Percentiles rank a stretch among this genome's conserved stretches.
Conservation (phyloP, 2,888 invertebrate species). For the Pandemis heparana region DNA sequence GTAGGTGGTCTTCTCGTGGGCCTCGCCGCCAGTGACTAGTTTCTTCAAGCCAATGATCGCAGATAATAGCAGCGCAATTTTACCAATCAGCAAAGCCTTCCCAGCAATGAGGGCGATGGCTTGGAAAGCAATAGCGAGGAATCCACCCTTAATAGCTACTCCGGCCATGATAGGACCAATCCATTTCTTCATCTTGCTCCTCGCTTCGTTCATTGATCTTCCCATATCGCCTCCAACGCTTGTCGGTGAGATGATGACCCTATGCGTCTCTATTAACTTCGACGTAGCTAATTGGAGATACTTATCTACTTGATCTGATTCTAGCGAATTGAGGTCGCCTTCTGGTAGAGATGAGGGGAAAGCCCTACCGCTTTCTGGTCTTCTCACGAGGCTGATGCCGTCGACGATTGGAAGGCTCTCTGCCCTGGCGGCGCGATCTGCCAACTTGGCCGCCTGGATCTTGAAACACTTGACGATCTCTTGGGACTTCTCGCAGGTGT, state of each 20-base stretch:
- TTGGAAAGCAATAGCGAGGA: slow-evolving; percentile 90
- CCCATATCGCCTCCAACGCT: slow-evolving; percentile 76
- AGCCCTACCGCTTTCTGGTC: slow-evolving; percentile 74
- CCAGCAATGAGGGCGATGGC: slow-evolving; percentile 92
- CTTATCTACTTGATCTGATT: slow-evolving; percentile 86
- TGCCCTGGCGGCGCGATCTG: slow-evolving; percentile 87
- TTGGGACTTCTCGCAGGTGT: slow-evolving; percentile 87
- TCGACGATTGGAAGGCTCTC: slow-evolving; percentile 87
- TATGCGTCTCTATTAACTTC: slow-evolving; percentile 87
- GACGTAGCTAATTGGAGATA: slow-evolving; percentile 84
- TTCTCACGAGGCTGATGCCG: slow-evolving; percentile 86
- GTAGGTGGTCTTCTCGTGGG: slow-evolving; percentile 92
- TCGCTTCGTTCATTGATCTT: slow-evolving; percentile 82
- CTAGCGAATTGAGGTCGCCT: slow-evolving; percentile 86
- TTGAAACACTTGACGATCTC: slow-evolving; percentile 90
- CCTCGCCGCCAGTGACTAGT: slow-evolving; percentile 88
- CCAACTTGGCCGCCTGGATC: slow-evolving; percentile 88
- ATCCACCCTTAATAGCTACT: slow-evolving; percentile 89
- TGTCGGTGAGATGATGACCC: slow-evolving; percentile 82
- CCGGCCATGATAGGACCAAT: slow-evolving; percentile 89
- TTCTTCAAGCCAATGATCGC: slow-evolving; percentile 93
- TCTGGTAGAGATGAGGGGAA: slow-evolving; percentile 83
- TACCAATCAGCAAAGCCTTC: slow-evolving; percentile 92
- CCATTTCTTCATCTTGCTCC: slow-evolving; percentile 88
- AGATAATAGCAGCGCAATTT: slow-evolving; percentile 92